Percentiles rank a stretch among this genome's conserved stretches.
Evolutionary conservation across 1,140 invertebrate species (phyloP).

Genomic region (Maconellicoccus hirsutus): DNA sequence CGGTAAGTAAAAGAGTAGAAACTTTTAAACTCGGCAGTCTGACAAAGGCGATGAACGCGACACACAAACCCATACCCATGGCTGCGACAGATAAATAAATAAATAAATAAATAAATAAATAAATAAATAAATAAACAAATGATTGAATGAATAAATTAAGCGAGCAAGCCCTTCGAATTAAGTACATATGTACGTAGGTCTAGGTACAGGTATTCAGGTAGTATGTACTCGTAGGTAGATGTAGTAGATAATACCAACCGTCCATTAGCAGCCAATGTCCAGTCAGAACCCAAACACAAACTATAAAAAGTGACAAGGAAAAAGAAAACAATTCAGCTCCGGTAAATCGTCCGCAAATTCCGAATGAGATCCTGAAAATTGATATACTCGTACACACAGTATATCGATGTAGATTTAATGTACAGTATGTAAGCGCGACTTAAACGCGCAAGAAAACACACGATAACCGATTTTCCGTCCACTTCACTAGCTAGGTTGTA

Average conservation of each 20-base stretch:
- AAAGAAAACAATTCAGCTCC: constrained; percentile 88
- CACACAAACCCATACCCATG: constrained; percentile 93
- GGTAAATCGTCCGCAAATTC: constrained; percentile 79
- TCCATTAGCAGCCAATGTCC: constrained; percentile 98
- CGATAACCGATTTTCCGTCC: too few relatives aligned
- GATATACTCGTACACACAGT: constrained; percentile 15
- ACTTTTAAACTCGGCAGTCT: constrained; percentile 91
- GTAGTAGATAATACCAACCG: constrained; percentile 45
- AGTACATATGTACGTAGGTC: too few relatives aligned
- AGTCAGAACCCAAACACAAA: constrained; percentile 92
- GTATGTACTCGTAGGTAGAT: too few relatives aligned
- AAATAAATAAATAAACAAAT: too few relatives aligned
- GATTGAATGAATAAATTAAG: too few relatives aligned
- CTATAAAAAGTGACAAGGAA: constrained; percentile 80
- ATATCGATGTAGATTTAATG: background rate
- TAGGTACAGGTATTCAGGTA: too few relatives aligned
- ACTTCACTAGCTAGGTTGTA: too few relatives aligned
- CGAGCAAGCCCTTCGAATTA: too few relatives aligned
- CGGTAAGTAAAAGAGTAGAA: constrained; percentile 85
- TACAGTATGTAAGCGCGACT: too few relatives aligned
- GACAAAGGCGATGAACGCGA: constrained; percentile 94
- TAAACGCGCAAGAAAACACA: too few relatives aligned
- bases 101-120: too few relatives aligned
- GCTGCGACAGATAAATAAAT: constrained; percentile 41
- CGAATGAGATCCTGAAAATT: constrained; percentile 67